phyloP scores from a whole-genome alignment of 1,140 invertebrate genomes.

The Drosophila fuyamai region DNA sequence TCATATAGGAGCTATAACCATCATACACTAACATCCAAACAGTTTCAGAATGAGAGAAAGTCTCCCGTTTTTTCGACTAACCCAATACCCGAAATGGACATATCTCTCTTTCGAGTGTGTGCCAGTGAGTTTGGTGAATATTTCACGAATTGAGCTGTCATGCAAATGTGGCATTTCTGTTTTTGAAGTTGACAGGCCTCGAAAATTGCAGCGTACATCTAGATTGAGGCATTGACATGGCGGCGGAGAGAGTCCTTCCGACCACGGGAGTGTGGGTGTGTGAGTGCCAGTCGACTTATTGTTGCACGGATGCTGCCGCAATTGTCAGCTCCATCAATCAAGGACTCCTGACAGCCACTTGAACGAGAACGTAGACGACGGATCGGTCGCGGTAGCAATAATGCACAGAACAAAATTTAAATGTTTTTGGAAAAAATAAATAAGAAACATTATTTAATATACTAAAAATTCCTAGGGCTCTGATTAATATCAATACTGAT shows the following conservation, averaged over 20 bases:
- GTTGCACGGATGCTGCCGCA: slow-evolving; percentile 60
- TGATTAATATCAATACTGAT: too few relatives aligned
- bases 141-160: slow-evolving; percentile 82
- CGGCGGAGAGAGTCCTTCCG: not conserved
- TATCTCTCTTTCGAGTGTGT: slow-evolving; percentile 10
- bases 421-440: not conserved
- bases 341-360: slow-evolving; percentile 54
- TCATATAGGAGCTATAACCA: not conserved
- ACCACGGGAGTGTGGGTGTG: slow-evolving; percentile 17
- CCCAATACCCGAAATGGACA: slow-evolving; percentile 21
- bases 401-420: not conserved
- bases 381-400: slow-evolving; percentile 13
- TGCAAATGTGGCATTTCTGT: slow-evolving; percentile 81
- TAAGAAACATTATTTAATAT: too few relatives aligned
- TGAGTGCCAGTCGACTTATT: slow-evolving; percentile 38
- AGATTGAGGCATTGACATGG: slow-evolving; percentile 46
- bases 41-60: slow-evolving; percentile 41
- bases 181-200: slow-evolving; percentile 78
- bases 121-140: slow-evolving; percentile 49
- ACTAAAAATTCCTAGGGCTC: too few relatives aligned
- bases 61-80: slow-evolving; percentile 34
- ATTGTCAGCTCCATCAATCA: slow-evolving; percentile 79
- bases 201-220: slow-evolving; percentile 74
- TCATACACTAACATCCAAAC: slow-evolving; percentile 19
- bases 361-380: slow-evolving; percentile 16